Evolutionary conservation across 2,888 invertebrate species (phyloP).

Genomic region (Amphimallon solstitiale): DNA sequence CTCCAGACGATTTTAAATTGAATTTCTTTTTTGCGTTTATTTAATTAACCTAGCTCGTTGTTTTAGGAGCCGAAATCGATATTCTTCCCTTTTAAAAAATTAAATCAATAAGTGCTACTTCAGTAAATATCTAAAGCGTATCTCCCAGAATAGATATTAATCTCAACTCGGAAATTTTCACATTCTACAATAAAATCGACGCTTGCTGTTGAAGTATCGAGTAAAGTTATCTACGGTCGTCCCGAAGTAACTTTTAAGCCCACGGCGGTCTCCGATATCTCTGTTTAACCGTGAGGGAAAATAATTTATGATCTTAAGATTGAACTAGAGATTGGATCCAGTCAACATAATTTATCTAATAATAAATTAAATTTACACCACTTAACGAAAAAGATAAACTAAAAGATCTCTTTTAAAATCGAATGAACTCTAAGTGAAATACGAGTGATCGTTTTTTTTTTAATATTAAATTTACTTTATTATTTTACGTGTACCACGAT

Average conservation of each 20-base stretch:
- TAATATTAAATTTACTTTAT: neutral
- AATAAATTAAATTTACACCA: conserved; percentile 17
- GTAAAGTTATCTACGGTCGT: conserved; percentile 12
- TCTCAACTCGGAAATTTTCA: conserved; percentile 11
- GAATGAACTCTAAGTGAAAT: too few relatives aligned
- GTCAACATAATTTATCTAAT: conserved; percentile 20
- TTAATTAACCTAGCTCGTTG: too few relatives aligned
- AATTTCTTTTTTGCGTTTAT: too few relatives aligned
- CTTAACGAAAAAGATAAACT: conserved; percentile 6
- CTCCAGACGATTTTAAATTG: too few relatives aligned
- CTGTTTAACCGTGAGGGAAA: conserved; percentile 15
- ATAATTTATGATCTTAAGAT: conserved; percentile 24
- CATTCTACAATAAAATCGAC: conserved; percentile 19
- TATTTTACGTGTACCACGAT: too few relatives aligned
- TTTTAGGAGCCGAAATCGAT: too few relatives aligned
- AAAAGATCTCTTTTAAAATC: too few relatives aligned
- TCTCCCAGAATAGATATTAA: conserved; percentile 6
- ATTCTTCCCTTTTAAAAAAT: neutral
- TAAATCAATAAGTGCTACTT: neutral
- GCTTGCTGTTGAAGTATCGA: conserved; percentile 14
- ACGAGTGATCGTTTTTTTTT: neutral
- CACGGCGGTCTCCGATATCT: conserved; percentile 16
- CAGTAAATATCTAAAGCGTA: neutral
- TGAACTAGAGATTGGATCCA: conserved; percentile 16
- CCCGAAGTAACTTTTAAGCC: conserved; percentile 15